phyloP scores from a whole-genome alignment of 2,888 invertebrate genomes.

The Troides helena region DNA sequence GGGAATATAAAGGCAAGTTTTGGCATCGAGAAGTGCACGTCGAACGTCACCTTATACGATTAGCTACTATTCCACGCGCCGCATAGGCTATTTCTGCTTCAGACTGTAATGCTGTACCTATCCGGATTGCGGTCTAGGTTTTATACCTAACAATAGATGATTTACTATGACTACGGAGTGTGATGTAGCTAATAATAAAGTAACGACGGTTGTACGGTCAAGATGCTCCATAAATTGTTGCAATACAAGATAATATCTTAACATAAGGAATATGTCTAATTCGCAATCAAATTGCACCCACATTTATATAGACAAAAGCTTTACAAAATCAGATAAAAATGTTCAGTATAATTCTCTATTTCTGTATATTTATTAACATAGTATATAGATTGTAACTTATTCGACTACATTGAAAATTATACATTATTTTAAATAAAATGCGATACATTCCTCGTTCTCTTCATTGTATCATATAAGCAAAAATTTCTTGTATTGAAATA shows the following conservation, averaged over 20 bases:
- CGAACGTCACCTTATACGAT: conserved; percentile 43
- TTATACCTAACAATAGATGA: conserved; percentile 57
- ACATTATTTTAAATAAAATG: no score
- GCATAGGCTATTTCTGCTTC: conserved; percentile 61
- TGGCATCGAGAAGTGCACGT: conserved; percentile 44
- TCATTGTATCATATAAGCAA: background rate
- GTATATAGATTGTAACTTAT: no score
- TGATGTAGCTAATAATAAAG: conserved; percentile 33
- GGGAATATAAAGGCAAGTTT: conserved; percentile 50
- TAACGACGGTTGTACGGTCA: background rate
- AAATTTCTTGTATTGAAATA: background rate
- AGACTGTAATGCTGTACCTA: conserved; percentile 31
- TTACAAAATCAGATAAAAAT: no score
- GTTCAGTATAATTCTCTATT: no score
- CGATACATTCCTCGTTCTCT: no score
- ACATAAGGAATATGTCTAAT: no score
- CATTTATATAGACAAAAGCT: no score
- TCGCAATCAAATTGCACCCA: no score
- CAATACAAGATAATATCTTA: background rate
- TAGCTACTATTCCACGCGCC: conserved; percentile 48
- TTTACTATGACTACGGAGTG: conserved; percentile 42
- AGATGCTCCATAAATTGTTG: background rate
- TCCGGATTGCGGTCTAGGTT: conserved; percentile 52
- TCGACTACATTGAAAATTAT: no score
- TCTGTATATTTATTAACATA: no score